Percentiles rank a stretch among this genome's conserved stretches.
Conservation (phyloP, 2,888 invertebrate species). For the Stenodera caucasica region DNA sequence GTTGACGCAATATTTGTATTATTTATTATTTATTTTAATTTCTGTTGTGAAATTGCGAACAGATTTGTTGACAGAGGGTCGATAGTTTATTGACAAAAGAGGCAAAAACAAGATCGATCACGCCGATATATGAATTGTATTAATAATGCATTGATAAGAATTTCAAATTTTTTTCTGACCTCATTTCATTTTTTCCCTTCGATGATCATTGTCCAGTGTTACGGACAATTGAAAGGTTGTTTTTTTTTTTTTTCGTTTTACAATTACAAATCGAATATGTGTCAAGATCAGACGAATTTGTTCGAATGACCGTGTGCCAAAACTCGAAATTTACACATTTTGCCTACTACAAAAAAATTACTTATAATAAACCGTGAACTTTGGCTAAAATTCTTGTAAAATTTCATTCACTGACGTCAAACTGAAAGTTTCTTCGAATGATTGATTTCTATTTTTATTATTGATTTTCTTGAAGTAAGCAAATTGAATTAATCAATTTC, state of each 20-base stretch:
- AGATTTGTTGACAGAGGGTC: slow-evolving; percentile 3
- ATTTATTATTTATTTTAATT: not conserved
- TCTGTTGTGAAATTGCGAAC: slow-evolving; percentile 1
- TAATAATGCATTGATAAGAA: no score
- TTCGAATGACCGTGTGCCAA: not conserved
- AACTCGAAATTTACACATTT: not conserved
- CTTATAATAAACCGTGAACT: no score
- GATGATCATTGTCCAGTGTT: not conserved
- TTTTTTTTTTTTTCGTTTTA: no score
- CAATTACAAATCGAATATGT: not conserved
- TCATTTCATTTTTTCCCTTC: not conserved
- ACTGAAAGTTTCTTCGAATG: no score
- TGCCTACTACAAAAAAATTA: not conserved
- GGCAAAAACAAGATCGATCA: not conserved
- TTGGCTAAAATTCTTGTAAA: no score
- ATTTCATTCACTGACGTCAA: no score
- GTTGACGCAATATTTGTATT: not conserved
- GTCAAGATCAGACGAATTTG: not conserved
- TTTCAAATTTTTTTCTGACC: not conserved
- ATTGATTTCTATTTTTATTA: no score
- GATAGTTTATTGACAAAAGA: not conserved
- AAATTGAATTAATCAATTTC: no score
- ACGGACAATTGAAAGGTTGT: not conserved
- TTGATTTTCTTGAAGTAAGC: no score
- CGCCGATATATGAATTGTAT: no score